Percentiles rank a stretch among this genome's conserved stretches.
Evolutionary conservation across 2,113 vertebrate genomes (phyloP).

Genomic region (Campylomormyrus numenius): DNA sequence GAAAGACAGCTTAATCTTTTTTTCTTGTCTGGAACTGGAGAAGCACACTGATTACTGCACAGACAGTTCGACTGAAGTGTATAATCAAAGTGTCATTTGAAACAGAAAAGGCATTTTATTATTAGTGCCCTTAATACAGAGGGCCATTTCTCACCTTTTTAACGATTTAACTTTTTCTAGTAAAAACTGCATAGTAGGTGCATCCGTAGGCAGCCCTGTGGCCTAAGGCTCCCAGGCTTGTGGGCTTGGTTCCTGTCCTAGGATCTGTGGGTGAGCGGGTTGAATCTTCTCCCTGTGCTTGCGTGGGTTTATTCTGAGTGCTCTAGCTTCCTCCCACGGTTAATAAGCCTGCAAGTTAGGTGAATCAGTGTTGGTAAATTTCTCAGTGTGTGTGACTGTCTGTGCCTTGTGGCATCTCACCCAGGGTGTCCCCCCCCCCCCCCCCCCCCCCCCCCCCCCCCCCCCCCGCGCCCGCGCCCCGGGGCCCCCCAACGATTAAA

Average conservation of each 20-base stretch:
- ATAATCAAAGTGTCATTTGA: neutral
- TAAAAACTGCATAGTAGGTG: neutral
- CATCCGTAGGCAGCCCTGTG: neutral
- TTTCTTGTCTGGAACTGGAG: neutral
- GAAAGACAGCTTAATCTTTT: neutral
- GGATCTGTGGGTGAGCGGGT: neutral
- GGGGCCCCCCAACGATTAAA: no score
- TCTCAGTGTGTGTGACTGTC: neutral
- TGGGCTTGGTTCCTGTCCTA: neutral
- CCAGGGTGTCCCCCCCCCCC: neutral
- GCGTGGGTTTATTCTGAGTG: neutral
- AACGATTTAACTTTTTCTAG: neutral
- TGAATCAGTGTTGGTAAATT: neutral
- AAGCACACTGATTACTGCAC: neutral
- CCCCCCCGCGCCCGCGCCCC: neutral
- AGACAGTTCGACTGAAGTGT: neutral
- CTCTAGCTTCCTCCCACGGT: neutral
- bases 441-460: accelerated
- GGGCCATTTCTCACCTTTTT: neutral
- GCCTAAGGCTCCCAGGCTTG: neutral
- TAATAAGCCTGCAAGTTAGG: neutral
- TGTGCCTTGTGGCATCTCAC: neutral
- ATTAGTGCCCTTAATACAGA: neutral
- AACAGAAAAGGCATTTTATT: neutral
- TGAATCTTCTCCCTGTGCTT: neutral